Evolutionary conservation across 2,888 invertebrate genomes (phyloP).

Genomic region (Caenorhabditis sp.): DNA sequence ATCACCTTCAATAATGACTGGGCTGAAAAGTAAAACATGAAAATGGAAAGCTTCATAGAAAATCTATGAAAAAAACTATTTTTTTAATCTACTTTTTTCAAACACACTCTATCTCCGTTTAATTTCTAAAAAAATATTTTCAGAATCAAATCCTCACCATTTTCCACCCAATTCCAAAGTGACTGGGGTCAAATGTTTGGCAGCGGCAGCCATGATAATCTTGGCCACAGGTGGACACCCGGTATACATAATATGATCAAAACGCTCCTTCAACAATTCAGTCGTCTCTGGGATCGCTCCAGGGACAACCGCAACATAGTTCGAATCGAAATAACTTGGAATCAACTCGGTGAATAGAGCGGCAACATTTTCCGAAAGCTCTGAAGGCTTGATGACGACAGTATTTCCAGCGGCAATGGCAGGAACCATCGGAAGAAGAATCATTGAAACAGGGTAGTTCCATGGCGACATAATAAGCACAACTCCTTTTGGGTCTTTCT

Average conservation of each 20-base stretch:
- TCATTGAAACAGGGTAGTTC: constrained; percentile 83
- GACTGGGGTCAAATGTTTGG: constrained; percentile 88
- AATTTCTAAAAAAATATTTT: too few species aligned
- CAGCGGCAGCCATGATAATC: constrained; percentile 87
- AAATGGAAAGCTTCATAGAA: too few species aligned
- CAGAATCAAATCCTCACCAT: constrained; percentile 66
- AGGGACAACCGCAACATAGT: constrained; percentile 82
- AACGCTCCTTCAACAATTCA: constrained; percentile 83
- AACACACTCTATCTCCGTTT: too few species aligned
- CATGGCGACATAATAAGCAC: constrained; percentile 85
- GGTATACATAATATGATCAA: constrained; percentile 96
- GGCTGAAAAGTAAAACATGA: constrained; percentile 78
- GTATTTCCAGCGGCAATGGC: constrained; percentile 67
- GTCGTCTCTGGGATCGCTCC: constrained; percentile 88
- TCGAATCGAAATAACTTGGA: constrained; percentile 75
- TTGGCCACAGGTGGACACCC: constrained; percentile 83
- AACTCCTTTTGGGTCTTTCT: constrained; percentile 82
- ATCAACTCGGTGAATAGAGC: constrained; percentile 50
- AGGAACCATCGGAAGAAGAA: constrained; percentile 61
- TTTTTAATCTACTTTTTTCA: too few species aligned
- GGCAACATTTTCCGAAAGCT: constrained; percentile 56
- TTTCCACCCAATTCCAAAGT: constrained; percentile 87
- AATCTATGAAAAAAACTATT: too few species aligned
- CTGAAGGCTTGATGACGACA: constrained; percentile 66
- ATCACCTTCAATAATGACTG: constrained; percentile 84